Base-by-base conservation (phyloP, 2,113 vertebrate species). In the Perca fluviatilis region DNA sequence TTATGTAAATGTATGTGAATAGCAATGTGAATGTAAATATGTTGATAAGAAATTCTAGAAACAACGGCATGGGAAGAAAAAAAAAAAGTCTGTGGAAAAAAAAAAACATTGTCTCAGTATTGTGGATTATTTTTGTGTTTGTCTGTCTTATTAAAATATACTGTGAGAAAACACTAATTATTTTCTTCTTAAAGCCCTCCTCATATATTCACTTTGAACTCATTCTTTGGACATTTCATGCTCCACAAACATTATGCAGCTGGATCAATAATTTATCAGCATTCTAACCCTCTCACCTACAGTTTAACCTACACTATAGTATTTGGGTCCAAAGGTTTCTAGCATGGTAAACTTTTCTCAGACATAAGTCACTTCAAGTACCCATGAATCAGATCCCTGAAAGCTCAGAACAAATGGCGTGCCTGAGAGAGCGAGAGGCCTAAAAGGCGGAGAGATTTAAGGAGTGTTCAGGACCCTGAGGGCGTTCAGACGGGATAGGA, bases 21-120 rank as follows among this genome's bases (percentile, higher is more conserved):
- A 86, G 77, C 63, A 84, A 83, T 86, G 70, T 84, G 63, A 88
- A 76, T 93, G 92, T 94, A 90, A 89, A 93, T 94, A 93, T 95
- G 93, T 94, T 64, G 3, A 93, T 94, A 95, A 94, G 93, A 94
- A 86, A 86, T 82, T 90, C 54, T 91, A 88, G 86, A 76, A 88
- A 86, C 19, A 61, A 81, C 3, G 19, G 18, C 66, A 74, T 72
- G 11, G 40, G n/a, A n/a, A n/a, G n/a, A n/a, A n/a, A n/a, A 71
- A 77, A 80, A 79, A 80, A 74, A 76, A 58, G 47, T 57, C 63
- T 79, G 83, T 86, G 82, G 72, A 60, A 66, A 63, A 63, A 77
- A 74, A 85, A 86, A 30, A 62, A 70, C n/a, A 19, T 67, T 80
- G 57, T 91, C 33, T 88, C 79, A 81, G 70, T 89, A 83, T 87